These are phyloP conservation scores for Drosophila burlai DNA, from an alignment of 1,140 invertebrate genomes.

Conservation along the genomic window DNA sequence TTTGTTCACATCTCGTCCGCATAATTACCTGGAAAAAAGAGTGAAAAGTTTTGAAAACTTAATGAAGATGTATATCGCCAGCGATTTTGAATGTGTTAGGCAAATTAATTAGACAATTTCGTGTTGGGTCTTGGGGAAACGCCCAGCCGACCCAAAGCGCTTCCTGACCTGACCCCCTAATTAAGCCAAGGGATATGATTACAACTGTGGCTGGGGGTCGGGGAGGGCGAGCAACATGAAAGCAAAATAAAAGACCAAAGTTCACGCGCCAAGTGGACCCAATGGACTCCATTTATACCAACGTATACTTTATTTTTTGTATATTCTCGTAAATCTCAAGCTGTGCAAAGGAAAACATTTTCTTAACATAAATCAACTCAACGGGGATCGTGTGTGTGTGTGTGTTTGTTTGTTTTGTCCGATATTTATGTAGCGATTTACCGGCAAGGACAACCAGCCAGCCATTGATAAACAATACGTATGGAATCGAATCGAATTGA, in stretches of 20 bases:
- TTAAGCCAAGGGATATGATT: conserved; percentile 51
- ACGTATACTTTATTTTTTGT: background rate
- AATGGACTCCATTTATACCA: background rate
- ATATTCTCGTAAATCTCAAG: conserved; percentile 25
- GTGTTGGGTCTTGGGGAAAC: conserved; percentile 19
- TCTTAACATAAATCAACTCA: conserved; percentile 51
- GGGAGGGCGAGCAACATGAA: conserved; percentile 16
- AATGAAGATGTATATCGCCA: conserved; percentile 65
- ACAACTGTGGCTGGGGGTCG: conserved; percentile 18
- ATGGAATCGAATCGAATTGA: conserved; percentile 40
- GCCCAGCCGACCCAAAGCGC: conserved; percentile 29
- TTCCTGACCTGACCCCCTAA: conserved; percentile 48
- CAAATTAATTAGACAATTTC: conserved; percentile 69
- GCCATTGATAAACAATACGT: conserved; percentile 45
- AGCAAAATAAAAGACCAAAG: conserved; percentile 41
- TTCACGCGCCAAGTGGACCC: conserved; percentile 36
- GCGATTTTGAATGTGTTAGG: conserved; percentile 58
- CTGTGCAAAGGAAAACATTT: conserved; percentile 36
- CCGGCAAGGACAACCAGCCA: conserved; percentile 35
- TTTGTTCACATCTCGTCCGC: conserved; percentile 15
- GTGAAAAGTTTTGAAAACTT: conserved; percentile 56
- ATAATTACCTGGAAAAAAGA: conserved; percentile 74
- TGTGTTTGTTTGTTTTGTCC: background rate
- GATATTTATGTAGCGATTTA: conserved; percentile 45
- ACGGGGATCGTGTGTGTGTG: conserved; percentile 22